A percentile compares a stretch with the other conserved stretches of the same genome.
Conservation (phyloP, 2,888 invertebrate species). For the Trissoscelio sp. region DNA sequence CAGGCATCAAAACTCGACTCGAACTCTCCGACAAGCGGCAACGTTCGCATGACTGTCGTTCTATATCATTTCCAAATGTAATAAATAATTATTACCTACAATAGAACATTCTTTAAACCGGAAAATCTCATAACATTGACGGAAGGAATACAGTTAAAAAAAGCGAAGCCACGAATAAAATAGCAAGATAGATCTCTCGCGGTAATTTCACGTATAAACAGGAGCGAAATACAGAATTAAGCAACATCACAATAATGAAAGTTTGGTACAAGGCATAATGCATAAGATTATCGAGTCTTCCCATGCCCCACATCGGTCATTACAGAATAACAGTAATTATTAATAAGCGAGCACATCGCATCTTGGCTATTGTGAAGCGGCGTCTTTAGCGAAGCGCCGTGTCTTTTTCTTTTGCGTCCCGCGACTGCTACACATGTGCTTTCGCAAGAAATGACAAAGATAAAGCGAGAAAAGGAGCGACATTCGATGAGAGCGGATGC, state of each 20-base stretch:
- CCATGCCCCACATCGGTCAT: conserved; percentile 83
- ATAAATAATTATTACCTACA: conserved; percentile 66
- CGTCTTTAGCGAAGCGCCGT: conserved; percentile 63
- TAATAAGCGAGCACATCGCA: conserved; percentile 79
- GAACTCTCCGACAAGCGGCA: conserved; percentile 3
- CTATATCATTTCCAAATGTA: conserved; percentile 65
- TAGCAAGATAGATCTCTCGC: conserved; percentile 77
- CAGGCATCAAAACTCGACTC: no score
- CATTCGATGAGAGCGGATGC: conserved; percentile 83
- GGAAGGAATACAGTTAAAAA: conserved; percentile 68
- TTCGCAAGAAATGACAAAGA: conserved; percentile 61
- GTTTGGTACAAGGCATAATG: conserved; percentile 78
- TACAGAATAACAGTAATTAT: conserved; percentile 83
- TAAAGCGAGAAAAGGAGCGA: conserved; percentile 57
- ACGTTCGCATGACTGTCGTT: conserved; percentile 59
- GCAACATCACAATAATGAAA: conserved; percentile 76
- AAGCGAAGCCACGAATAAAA: conserved; percentile 67
- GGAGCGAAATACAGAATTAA: conserved; percentile 72
- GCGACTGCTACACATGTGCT: conserved; percentile 53
- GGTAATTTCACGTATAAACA: conserved; percentile 79
- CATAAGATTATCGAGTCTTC: conserved; percentile 83
- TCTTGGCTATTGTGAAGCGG: conserved; percentile 76
- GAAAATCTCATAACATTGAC: conserved; percentile 68
- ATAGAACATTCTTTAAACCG: conserved; percentile 63
- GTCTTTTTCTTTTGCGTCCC: conserved; percentile 54